A percentile compares a stretch with the other conserved stretches of the same genome.
phyloP scores from a whole-genome alignment of 2,888 invertebrate genomes.

The Scrobipalpa atriplicella region DNA sequence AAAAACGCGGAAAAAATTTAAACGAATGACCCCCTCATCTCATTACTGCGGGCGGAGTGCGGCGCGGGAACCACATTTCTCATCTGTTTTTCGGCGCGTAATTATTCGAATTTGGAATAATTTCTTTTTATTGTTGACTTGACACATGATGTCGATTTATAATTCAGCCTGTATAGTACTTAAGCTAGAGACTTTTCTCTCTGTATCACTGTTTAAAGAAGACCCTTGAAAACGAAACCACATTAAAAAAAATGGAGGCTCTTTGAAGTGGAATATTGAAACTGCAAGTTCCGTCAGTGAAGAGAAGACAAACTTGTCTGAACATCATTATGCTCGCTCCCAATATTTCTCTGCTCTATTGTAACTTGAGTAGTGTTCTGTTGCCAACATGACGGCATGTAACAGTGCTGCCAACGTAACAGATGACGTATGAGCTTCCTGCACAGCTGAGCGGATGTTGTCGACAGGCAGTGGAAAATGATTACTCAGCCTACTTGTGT shows the following conservation, averaged over 20 bases:
- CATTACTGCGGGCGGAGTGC: not conserved
- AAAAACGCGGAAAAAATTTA: not conserved
- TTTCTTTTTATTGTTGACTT: conserved; percentile 4
- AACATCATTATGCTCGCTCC: not conserved
- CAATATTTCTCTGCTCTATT: not conserved
- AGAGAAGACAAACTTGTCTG: not conserved
- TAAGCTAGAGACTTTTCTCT: too few species aligned
- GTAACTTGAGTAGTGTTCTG: conserved; percentile 18
- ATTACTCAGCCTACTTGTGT: conserved; percentile 26
- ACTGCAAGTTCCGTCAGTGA: not conserved
- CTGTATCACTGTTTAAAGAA: too few species aligned
- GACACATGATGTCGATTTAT: not conserved
- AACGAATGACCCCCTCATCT: conserved; percentile 14
- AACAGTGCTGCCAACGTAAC: conserved; percentile 36
- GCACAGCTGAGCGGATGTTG: conserved; percentile 42
- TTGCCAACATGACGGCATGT: conserved; percentile 28
- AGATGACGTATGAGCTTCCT: conserved; percentile 45
- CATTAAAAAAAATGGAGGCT: too few species aligned
- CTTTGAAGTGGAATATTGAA: not conserved
- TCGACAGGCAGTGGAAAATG: conserved; percentile 32
- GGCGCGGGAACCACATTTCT: conserved; percentile 4
- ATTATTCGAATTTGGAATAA: not conserved
- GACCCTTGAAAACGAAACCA: too few species aligned
- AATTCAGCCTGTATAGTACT: not conserved
- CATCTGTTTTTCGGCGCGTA: conserved; percentile 8